Evolutionary conservation across 2,113 vertebrate genomes (phyloP), one percentile per base, ranked within the genome.

Genomic region (Xiphias gladius): DNA sequence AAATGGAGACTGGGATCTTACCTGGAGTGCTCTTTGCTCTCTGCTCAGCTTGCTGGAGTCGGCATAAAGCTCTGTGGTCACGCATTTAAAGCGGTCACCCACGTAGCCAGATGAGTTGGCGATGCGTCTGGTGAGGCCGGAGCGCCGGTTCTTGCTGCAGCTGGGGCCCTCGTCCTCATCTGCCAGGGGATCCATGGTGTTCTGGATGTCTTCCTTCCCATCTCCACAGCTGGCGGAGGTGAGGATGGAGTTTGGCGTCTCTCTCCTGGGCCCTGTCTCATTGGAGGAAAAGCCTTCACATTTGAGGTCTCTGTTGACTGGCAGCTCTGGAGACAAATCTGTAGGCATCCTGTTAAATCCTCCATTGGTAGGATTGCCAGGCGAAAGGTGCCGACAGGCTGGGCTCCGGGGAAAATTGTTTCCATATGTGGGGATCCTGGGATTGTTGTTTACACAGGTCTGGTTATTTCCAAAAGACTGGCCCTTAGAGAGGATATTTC

Each of bases 11-110:
- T 5, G 1, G 11, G 12, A 13, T 39, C 82, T 62, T 63, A 91
- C 90, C 88, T 91, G 90, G 0, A 86, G 76, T 0, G 86, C 81
- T 59, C 46, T 69, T 76, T 90, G 88, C 61, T 90, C 90, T 14
- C 87, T 12, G 80, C 87, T 84, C 67, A 87, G 83, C 50, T 84
- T 65, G 78, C 81, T 89, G 8, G 83, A 54, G 37, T 89, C 86
- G 0, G 73, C 57, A 3, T 63, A 52, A 7, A 88, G 84, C 73
- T 90, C 84, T 0, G 76, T 73, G 59, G 88, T 85, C 62, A 78
- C 11, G 0, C 80, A 79, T 71, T 81, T 86, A 1, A 88, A 52
- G 4, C 30, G 82, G 52, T 86, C 83, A 0, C 88, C 86, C 17
- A 88, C 62, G 0, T 35, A 84, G 14, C 86, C 90, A 0, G 81